Percentiles rank a stretch among this genome's conserved stretches.
Conservation (phyloP, 1,140 invertebrate species). For the Thalassaphorura encarpata region DNA sequence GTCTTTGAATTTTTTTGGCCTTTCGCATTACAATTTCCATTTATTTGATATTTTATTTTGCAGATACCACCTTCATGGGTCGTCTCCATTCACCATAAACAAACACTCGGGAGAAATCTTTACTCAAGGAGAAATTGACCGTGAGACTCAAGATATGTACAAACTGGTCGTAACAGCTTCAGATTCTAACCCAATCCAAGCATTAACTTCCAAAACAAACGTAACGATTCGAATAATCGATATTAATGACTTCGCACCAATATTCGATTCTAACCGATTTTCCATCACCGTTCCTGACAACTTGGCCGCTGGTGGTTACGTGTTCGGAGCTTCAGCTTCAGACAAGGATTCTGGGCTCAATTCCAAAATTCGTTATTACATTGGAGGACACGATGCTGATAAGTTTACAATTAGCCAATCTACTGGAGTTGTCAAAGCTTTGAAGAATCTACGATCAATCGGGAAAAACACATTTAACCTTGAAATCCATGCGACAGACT, state of each 20-base stretch:
- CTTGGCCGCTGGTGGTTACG: slow-evolving; percentile 60
- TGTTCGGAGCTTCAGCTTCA: slow-evolving; percentile 72
- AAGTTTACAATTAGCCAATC: slow-evolving; percentile 63
- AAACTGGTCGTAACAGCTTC: slow-evolving; percentile 71
- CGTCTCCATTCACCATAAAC: slow-evolving; percentile 54
- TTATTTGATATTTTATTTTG: neutral
- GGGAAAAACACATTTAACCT: slow-evolving; percentile 47
- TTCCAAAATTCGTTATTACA: slow-evolving; percentile 62
- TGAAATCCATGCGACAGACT: slow-evolving; percentile 53
- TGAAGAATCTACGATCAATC: slow-evolving; percentile 42
- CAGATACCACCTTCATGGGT: neutral
- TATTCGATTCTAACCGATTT: slow-evolving; percentile 60
- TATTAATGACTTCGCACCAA: slow-evolving; percentile 78
- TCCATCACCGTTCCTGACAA: slow-evolving; percentile 67
- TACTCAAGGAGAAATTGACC: slow-evolving; percentile 59
- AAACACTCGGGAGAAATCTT: slow-evolving; percentile 61
- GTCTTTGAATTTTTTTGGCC: neutral
- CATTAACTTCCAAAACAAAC: slow-evolving; percentile 63
- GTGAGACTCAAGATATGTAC: slow-evolving; percentile 65
- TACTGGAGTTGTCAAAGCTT: slow-evolving; percentile 71
- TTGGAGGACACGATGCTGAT: slow-evolving; percentile 63
- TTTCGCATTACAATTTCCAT: neutral
- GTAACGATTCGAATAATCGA: slow-evolving; percentile 67
- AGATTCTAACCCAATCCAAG: slow-evolving; percentile 73
- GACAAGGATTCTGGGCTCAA: slow-evolving; percentile 71